phyloP scores from a whole-genome alignment of 2,888 invertebrate genomes.

The Itoplectis maculator region DNA sequence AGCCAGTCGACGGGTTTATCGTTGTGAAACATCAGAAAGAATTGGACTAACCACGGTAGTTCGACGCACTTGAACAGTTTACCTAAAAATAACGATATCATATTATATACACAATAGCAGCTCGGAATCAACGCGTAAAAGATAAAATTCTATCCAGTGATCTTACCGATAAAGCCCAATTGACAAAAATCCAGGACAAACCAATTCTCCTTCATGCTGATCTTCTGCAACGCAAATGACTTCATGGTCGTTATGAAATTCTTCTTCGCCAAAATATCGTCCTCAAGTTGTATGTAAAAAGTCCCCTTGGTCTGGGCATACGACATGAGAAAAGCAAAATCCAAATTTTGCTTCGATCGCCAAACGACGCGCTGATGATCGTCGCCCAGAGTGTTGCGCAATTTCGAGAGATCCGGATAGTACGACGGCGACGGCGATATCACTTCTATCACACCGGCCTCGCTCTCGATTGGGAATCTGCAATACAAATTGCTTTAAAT shows the following conservation, averaged over 20 bases:
- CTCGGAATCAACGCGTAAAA: neutral
- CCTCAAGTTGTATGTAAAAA: conserved; percentile 97
- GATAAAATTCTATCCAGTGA: conserved; percentile 25
- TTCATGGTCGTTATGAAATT: conserved; percentile 94
- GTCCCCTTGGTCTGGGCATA: conserved; percentile 95
- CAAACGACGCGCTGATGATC: conserved; percentile 93
- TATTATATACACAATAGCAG: neutral
- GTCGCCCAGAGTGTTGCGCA: conserved; percentile 94
- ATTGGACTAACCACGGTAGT: conserved; percentile 94
- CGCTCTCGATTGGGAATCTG: conserved; percentile 91
- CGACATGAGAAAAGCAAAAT: conserved; percentile 97
- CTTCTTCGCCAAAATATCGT: conserved; percentile 95
- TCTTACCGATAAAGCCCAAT: conserved; percentile 95
- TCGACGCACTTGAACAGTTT: conserved; percentile 96
- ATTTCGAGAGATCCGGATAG: conserved; percentile 93
- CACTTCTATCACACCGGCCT: conserved; percentile 94
- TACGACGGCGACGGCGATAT: conserved; percentile 93
- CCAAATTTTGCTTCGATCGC: conserved; percentile 98
- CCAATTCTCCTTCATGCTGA: conserved; percentile 92
- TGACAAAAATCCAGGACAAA: conserved; percentile 97
- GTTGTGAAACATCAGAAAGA: conserved; percentile 97
- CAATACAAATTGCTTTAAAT: conserved; percentile 27
- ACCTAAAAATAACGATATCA: conserved; percentile 83
- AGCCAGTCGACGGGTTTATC: conserved; percentile 99
- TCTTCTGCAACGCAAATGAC: conserved; percentile 92